Percentiles rank a stretch among this genome's conserved stretches.
Evolutionary conservation across 1,140 invertebrate genomes (phyloP).

Genomic region (Carposina sasakii): DNA sequence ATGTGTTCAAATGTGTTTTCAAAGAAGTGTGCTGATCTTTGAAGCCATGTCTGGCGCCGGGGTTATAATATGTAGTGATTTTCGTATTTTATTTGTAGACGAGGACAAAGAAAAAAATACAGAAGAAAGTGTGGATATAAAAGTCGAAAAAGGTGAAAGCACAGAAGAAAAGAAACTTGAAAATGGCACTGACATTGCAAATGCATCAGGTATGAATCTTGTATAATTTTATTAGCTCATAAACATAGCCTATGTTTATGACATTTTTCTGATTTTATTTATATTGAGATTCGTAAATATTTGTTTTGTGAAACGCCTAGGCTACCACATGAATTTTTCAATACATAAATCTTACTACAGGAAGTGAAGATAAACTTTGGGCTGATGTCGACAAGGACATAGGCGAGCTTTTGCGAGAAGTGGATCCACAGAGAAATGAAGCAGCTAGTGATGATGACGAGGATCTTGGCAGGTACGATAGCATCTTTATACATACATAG

Average conservation of each 20-base stretch:
- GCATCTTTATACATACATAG: background rate
- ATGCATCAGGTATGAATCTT: slow-evolving; percentile 39
- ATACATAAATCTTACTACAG: too few species aligned
- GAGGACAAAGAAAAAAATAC: slow-evolving; percentile 47
- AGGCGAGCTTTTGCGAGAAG: slow-evolving; percentile 78
- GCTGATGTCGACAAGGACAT: slow-evolving; percentile 84
- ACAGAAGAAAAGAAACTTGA: slow-evolving; percentile 43
- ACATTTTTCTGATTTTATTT: slow-evolving; percentile 37
- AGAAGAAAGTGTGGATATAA: slow-evolving; percentile 34
- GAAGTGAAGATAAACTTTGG: slow-evolving; percentile 79
- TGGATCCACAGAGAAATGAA: slow-evolving; percentile 75
- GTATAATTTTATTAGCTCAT: too few species aligned
- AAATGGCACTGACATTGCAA: slow-evolving; percentile 46
- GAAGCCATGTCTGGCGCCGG: too few species aligned
- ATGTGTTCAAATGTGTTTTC: too few species aligned
- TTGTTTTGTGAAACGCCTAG: too few species aligned
- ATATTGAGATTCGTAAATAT: too few species aligned
- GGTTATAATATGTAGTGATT: too few species aligned
- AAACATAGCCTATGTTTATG: background rate
- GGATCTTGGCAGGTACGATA: slow-evolving; percentile 72
- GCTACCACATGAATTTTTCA: too few species aligned
- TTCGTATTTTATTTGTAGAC: slow-evolving; percentile 34
- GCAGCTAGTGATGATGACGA: slow-evolving; percentile 83
- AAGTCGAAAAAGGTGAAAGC: slow-evolving; percentile 39
- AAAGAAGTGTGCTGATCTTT: too few species aligned